Base-by-base conservation (phyloP, 2,113 vertebrate genomes). In the Hystrix cristata region DNA sequence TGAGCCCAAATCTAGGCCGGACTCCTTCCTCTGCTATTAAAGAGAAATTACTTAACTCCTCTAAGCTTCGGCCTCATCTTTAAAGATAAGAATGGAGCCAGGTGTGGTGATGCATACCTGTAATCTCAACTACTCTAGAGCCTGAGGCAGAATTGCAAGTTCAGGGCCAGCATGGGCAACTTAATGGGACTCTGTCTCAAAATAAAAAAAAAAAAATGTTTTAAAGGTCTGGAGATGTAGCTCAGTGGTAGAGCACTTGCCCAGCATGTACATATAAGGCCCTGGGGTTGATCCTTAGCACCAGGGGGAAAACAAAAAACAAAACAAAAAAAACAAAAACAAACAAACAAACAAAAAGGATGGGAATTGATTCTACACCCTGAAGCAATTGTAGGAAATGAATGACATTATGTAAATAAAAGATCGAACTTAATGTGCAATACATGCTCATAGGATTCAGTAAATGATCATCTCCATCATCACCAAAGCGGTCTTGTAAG, bases 301-400 rank as follows among this genome's bases (percentile, higher is more conserved):
- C 5, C 14, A 1, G 38, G 43, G 43, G 9, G 5, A 72, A 72
- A 72, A 12, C 34, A 10, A 69, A 23, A 62, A 62, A 65, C 5
- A 65, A 65, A 31, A 3, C 29, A 31, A 31, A 31, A 64, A 38
- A 72, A 38, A 38, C 38, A 38, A 72, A 72, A 72, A 12, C 34
- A 10, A 69, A 23, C 25, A 65, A 31, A 3, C 29, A 31, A 31
- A 31, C 21, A 72, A 71, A 79, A 65, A 92, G 76, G 83, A 38
- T 82, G 27, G 29, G 25, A 82, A 74, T 82, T 82, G 38, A 46
- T 94, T n/a, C 71, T 82, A 81, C 12, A 25, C 64, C 10, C 67
- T 91, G 91, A 88, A 6, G 18, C 94, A 78, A 74, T n/a, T 76
- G 21, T 90, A 53, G 53, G 69, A 91, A 87, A 95, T 86, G 91